A percentile compares a stretch with the other conserved stretches of the same genome.
These are phyloP conservation scores for Rhabdomys dilectus DNA, from an alignment of 2,113 vertebrate genomes.

Conservation along the genomic window DNA sequence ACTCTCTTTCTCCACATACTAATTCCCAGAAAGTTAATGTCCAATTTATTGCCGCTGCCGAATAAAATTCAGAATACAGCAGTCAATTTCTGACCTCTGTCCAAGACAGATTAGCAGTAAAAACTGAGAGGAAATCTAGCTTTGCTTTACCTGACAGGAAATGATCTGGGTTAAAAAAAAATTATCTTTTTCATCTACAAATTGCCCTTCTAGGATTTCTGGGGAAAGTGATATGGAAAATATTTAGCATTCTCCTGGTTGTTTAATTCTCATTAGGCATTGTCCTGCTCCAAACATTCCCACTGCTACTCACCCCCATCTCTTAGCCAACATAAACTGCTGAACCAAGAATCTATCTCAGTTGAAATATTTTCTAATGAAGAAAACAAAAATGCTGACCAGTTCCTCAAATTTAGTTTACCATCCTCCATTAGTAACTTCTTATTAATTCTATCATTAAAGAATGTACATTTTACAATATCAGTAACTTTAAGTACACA, in stretches of 20 bases:
- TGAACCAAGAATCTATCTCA: constrained; percentile 18
- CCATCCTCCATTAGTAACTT: constrained; percentile 25
- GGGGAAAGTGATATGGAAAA: not conserved
- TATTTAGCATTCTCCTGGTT: not conserved
- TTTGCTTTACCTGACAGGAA: not conserved
- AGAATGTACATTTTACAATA: constrained; percentile 8
- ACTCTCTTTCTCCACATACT: not conserved
- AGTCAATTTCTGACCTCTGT: not conserved
- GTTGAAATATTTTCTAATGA: constrained; percentile 70
- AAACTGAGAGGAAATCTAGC: not conserved
- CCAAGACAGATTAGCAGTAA: not conserved
- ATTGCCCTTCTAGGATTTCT: constrained; percentile 25
- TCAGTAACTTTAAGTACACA: not conserved
- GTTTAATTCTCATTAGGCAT: not conserved
- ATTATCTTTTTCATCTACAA: not conserved
- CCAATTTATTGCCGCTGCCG: not conserved
- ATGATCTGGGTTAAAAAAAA: not conserved
- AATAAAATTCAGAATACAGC: not conserved
- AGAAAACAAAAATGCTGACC: constrained; percentile 34
- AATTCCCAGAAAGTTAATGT: constrained; percentile 33
- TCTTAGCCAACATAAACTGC: constrained; percentile 12
- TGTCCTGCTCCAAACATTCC: not conserved
- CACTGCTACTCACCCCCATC: not conserved
- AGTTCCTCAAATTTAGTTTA: constrained; percentile 24
- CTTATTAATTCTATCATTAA: constrained; percentile 55